Evolutionary conservation across 2,888 invertebrate species (phyloP).

Genomic region (Tipula vernalis): DNA sequence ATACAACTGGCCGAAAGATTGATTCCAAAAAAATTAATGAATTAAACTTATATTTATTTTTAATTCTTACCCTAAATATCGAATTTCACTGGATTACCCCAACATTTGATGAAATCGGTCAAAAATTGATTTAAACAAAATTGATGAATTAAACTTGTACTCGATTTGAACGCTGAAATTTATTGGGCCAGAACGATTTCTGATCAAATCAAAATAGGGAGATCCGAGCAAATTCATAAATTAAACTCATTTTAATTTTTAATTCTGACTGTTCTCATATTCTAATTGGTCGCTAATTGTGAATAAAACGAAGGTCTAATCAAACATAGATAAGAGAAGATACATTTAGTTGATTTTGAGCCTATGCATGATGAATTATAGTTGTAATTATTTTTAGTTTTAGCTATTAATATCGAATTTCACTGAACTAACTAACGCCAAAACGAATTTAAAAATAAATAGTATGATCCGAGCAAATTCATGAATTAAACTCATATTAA

Average conservation of each 20-base stretch:
- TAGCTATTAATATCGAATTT: not conserved
- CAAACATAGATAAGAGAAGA: no score
- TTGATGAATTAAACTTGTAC: not conserved
- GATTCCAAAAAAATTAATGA: not conserved
- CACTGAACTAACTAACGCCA: not conserved
- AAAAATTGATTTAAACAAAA: no score
- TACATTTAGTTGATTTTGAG: no score
- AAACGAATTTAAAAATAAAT: no score
- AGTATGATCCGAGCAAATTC: not conserved
- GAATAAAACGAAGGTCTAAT: no score
- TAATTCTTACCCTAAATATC: not conserved
- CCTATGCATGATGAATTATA: no score
- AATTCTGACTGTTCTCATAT: not conserved
- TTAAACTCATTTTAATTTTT: not conserved
- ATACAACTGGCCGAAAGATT: no score
- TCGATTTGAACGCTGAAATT: not conserved
- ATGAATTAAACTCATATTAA: not conserved
- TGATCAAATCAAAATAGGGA: not conserved
- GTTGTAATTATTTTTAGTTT: not conserved
- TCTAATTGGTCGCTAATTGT: no score
- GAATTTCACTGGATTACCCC: not conserved
- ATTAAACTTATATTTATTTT: not conserved
- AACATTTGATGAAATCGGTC: no score
- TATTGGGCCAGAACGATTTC: not conserved
- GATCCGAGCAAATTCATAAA: not conserved